Evolutionary conservation across 2,113 vertebrate genomes (phyloP).

Genomic region (Sclerurus mexicanus): DNA sequence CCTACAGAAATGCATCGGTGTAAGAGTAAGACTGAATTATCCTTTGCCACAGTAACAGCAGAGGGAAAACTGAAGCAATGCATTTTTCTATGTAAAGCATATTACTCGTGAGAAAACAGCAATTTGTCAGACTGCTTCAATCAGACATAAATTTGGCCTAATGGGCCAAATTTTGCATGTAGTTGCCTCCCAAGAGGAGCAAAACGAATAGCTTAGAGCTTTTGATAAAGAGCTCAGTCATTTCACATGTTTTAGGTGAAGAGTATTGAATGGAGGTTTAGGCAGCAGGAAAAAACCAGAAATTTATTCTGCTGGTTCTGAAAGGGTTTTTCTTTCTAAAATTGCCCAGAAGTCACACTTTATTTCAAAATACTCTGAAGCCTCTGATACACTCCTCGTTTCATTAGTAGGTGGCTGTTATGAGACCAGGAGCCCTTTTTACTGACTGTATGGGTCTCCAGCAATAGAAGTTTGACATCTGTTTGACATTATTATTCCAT

Average conservation of each 20-base stretch:
- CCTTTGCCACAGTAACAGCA: neutral
- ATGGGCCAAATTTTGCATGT: neutral
- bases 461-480: constrained; percentile 53
- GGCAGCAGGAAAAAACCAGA: neutral
- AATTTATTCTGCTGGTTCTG: constrained; percentile 28
- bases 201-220: neutral
- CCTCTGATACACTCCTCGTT: neutral
- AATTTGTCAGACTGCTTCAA: neutral
- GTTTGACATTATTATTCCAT: constrained; percentile 56
- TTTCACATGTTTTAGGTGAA: neutral
- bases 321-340: neutral
- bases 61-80: neutral
- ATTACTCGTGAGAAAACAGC: neutral
- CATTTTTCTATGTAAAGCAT: neutral
- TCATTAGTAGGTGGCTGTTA: neutral
- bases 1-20: neutral
- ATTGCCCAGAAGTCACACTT: constrained; percentile 1
- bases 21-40: neutral
- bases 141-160: neutral
- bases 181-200: neutral
- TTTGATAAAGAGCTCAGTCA: neutral
- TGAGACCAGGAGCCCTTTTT: neutral
- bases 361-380: constrained; percentile 26
- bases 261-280: neutral
- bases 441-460: neutral